Conservation (phyloP, 64 coral and sea anemone species). For the Acropora yongei region DNA sequence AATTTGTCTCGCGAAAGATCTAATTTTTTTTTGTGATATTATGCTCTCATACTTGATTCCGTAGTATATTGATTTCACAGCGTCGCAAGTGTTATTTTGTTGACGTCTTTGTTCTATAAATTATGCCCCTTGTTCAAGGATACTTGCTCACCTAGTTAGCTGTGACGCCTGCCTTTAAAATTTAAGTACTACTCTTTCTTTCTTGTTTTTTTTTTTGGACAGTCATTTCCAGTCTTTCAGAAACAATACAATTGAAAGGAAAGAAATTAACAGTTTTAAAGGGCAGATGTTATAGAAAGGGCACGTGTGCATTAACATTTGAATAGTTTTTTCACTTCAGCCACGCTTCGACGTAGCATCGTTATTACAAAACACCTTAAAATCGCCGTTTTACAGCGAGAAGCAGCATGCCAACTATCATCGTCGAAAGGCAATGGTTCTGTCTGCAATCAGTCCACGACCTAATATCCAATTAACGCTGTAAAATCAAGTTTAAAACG, state of each 20-base stretch:
- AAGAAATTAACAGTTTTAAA: conserved; percentile 17
- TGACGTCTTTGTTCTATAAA: not conserved
- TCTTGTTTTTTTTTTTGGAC: not conserved
- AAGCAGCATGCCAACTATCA: not conserved
- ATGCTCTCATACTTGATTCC: not conserved
- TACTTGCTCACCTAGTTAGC: not conserved
- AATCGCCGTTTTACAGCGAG: not conserved
- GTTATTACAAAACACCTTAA: not conserved
- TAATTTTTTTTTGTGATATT: not conserved
- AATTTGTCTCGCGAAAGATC: not conserved
- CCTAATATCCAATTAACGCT: not conserved
- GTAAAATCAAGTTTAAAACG: not conserved
- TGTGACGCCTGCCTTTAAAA: not conserved
- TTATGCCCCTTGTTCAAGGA: not conserved
- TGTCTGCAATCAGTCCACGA: not conserved
- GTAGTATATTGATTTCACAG: not conserved
- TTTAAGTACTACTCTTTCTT: not conserved
- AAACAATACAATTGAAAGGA: conserved; percentile 7
- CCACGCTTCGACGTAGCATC: not conserved
- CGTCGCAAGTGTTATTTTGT: not conserved
- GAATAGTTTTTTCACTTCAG: conserved; percentile 15
- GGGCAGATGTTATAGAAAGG: conserved; percentile 23
- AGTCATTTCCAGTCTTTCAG: not conserved
- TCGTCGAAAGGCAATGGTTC: not conserved
- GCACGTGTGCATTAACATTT: conserved; percentile 57